Conservation (phyloP, 2,113 vertebrate genomes). For the Prunella himalayana region DNA sequence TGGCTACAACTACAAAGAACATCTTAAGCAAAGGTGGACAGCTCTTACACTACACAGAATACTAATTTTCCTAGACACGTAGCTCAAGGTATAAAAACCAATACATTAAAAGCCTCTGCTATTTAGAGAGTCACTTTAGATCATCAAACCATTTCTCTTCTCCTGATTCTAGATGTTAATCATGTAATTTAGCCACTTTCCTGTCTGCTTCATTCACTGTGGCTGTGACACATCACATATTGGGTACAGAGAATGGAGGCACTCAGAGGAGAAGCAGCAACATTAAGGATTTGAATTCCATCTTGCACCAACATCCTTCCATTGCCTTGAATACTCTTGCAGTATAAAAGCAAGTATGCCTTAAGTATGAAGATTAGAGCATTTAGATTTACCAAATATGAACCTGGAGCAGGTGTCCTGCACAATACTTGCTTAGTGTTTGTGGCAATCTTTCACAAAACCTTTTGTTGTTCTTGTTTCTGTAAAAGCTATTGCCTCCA, state of each 20-base stretch:
- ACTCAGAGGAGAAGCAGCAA: background rate
- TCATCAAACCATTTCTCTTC: background rate
- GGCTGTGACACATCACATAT: fast-evolving
- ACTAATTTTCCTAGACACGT: background rate
- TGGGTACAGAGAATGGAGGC: background rate
- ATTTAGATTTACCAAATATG: background rate
- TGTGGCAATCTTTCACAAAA: background rate
- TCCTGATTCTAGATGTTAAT: background rate
- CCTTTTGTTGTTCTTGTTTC: background rate
- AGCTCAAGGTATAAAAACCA: background rate
- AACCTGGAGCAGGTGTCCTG: background rate
- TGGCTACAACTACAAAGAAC: background rate
- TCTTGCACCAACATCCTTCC: background rate
- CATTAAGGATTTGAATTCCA: background rate
- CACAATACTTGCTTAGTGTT: background rate
- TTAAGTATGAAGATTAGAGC: background rate
- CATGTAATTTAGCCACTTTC: background rate
- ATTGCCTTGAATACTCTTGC: background rate
- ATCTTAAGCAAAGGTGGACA: background rate
- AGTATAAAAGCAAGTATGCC: background rate
- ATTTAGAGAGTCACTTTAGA: background rate
- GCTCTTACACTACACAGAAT: background rate
- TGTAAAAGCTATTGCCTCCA: background rate
- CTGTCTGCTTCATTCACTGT: background rate
- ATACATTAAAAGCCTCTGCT: background rate